A percentile compares a stretch with the other conserved stretches of the same genome.
phyloP scores from a whole-genome alignment of 2,797 vertebrate genomes.

The Brachyrhaphis roseni region DNA sequence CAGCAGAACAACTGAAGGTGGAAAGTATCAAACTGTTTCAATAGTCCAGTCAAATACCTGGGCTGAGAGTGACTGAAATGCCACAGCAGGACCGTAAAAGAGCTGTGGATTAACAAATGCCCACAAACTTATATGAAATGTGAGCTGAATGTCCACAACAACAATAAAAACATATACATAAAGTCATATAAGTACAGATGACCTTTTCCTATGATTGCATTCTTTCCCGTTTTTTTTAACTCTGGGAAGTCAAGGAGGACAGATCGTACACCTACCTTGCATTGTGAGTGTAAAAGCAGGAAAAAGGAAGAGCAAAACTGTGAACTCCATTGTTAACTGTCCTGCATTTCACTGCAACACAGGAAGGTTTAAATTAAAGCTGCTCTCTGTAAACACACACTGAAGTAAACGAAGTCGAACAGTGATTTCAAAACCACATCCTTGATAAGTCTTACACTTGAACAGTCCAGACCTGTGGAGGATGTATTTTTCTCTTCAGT shows the following conservation, averaged over 20 bases:
- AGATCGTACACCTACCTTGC: constrained; percentile 50
- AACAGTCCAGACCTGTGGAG: constrained; percentile 20
- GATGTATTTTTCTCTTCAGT: constrained; percentile 2
- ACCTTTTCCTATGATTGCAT: neutral
- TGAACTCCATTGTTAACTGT: constrained; percentile 41
- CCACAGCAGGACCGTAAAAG: neutral
- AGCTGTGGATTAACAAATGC: neutral
- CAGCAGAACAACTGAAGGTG: neutral
- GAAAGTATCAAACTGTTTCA: neutral
- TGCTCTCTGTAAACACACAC: neutral
- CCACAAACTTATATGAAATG: neutral
- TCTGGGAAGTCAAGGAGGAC: neutral
- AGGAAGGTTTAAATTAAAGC: constrained; percentile 7
- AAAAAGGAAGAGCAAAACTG: constrained; percentile 39
- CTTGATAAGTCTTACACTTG: constrained; percentile 1
- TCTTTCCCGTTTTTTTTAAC: neutral
- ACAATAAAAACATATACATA: neutral
- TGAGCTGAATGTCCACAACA: neutral
- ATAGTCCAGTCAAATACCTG: neutral
- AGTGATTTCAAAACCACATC: neutral
- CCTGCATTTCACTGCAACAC: constrained; percentile 32
- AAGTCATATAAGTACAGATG: neutral
- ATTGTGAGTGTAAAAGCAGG: constrained; percentile 21
- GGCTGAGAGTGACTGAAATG: neutral
- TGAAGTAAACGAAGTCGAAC: neutral